These are phyloP conservation scores for Sclerodermus sp. DNA, from an alignment of 2,888 invertebrate genomes.

Conservation along the genomic window DNA sequence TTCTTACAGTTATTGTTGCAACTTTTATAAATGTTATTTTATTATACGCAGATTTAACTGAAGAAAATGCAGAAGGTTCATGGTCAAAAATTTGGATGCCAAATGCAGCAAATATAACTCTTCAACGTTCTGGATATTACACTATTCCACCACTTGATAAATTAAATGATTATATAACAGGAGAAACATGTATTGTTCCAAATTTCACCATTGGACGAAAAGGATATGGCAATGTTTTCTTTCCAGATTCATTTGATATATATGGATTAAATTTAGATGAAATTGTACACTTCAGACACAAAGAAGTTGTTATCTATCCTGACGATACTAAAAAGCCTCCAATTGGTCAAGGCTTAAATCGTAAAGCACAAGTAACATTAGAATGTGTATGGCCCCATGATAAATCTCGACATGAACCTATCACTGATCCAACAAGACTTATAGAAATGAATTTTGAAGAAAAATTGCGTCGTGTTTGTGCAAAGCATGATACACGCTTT, in stretches of 20 bases:
- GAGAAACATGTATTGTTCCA: conserved; percentile 79
- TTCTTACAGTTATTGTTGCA: no score
- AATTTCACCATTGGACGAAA: conserved; percentile 86
- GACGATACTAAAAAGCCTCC: conserved; percentile 87
- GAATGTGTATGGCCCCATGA: conserved; percentile 94
- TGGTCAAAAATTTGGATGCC: conserved; percentile 49
- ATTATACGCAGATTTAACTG: conserved; percentile 29
- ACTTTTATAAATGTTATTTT: neutral
- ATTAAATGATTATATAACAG: conserved; percentile 70
- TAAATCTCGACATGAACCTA: conserved; percentile 75
- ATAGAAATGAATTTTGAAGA: conserved; percentile 82
- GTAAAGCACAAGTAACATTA: conserved; percentile 86
- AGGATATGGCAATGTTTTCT: conserved; percentile 89
- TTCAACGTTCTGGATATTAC: conserved; percentile 85
- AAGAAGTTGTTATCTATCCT: conserved; percentile 94
- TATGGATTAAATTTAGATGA: conserved; percentile 84
- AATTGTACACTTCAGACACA: conserved; percentile 87
- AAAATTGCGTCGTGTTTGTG: conserved; percentile 80
- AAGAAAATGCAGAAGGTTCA: conserved; percentile 39
- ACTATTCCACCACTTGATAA: conserved; percentile 85
- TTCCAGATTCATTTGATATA: conserved; percentile 82
- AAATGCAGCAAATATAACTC: conserved; percentile 76
- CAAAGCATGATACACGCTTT: conserved; percentile 87
- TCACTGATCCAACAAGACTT: conserved; percentile 79
- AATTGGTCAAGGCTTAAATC: conserved; percentile 84